These are phyloP conservation scores for Maccullochella peelii DNA, from an alignment of 2,113 vertebrate species.

Conservation along the genomic window DNA sequence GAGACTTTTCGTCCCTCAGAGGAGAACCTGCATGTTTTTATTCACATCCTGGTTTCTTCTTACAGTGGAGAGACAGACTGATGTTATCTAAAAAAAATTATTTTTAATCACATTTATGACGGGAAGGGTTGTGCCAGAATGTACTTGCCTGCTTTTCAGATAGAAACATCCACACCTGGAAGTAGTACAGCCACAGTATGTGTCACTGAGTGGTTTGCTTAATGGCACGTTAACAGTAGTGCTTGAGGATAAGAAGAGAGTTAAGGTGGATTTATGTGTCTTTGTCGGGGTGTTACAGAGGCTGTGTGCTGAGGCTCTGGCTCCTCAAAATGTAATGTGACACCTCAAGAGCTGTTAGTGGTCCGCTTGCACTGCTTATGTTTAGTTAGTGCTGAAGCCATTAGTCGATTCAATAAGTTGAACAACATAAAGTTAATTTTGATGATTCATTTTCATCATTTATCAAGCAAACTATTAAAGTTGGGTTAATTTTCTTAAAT, in stretches of 20 bases:
- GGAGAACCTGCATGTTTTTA: conserved; percentile 1
- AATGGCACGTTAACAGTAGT: background rate
- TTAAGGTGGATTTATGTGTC: background rate
- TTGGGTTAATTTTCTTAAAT: too few relatives aligned
- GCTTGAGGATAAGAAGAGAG: background rate
- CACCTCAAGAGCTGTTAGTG: background rate
- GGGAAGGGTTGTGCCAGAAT: background rate
- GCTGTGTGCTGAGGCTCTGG: background rate
- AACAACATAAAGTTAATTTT: too few relatives aligned
- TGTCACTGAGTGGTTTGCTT: conserved; percentile 14
- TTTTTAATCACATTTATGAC: conserved; percentile 1
- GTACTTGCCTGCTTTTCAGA: background rate
- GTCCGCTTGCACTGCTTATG: background rate
- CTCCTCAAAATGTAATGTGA: background rate
- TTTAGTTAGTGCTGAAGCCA: background rate
- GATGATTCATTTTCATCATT: background rate
- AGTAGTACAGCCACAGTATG: background rate
- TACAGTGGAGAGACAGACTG: background rate
- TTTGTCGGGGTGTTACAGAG: background rate
- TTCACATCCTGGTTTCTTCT: background rate
- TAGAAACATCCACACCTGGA: conserved; percentile 7
- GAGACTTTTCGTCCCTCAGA: background rate
- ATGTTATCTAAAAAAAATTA: background rate
- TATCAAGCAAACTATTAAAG: background rate
- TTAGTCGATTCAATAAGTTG: background rate